Evolutionary conservation across 2,113 vertebrate genomes (phyloP).

Genomic region (Mormyrus iriodes): DNA sequence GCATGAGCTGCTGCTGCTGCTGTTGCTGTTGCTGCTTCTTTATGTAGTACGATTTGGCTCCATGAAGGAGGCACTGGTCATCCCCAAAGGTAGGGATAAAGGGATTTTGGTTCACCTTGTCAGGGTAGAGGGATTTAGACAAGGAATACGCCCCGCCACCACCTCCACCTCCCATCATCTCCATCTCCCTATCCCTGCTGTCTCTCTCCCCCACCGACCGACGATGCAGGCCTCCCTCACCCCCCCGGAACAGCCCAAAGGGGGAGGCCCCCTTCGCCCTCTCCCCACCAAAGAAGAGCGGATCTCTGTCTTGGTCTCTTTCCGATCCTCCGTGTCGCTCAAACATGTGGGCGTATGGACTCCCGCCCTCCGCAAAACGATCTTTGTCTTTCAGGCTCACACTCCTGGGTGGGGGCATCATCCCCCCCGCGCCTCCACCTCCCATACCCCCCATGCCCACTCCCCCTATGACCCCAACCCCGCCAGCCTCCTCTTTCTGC

Average conservation of each 20-base stretch:
- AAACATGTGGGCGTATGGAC: conserved; percentile 95
- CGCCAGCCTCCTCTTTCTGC: conserved; percentile 83
- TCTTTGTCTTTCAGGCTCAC: conserved; percentile 99
- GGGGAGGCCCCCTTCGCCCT: conserved; percentile 62
- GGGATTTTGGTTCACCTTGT: conserved; percentile 99
- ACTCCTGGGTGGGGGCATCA: conserved; percentile 78
- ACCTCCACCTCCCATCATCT: conserved; percentile 59
- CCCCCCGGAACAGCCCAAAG: conserved; percentile 64
- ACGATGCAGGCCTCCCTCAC: conserved; percentile 64
- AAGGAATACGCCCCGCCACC: conserved; percentile 85
- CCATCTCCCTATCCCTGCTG: conserved; percentile 65
- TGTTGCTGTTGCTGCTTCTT: conserved; percentile 81
- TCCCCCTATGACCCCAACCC: conserved; percentile 27
- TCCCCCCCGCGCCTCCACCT: conserved; percentile 52
- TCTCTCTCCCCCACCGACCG: conserved; percentile 66
- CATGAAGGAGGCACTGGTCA: conserved; percentile 98
- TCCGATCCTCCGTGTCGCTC: conserved; percentile 70
- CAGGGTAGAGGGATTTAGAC: conserved; percentile 99
- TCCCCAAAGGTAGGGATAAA: conserved; percentile 99
- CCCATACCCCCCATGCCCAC: conserved; percentile 33
- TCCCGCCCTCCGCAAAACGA: conserved; percentile 86
- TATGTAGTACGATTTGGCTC: conserved; percentile 98
- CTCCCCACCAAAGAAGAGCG: conserved; percentile 55
- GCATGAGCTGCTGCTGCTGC: conserved; percentile 36
- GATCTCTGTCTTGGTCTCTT: conserved; percentile 38